Base-by-base conservation (phyloP, 2,113 vertebrate genomes). In the Plecotus auritus region DNA sequence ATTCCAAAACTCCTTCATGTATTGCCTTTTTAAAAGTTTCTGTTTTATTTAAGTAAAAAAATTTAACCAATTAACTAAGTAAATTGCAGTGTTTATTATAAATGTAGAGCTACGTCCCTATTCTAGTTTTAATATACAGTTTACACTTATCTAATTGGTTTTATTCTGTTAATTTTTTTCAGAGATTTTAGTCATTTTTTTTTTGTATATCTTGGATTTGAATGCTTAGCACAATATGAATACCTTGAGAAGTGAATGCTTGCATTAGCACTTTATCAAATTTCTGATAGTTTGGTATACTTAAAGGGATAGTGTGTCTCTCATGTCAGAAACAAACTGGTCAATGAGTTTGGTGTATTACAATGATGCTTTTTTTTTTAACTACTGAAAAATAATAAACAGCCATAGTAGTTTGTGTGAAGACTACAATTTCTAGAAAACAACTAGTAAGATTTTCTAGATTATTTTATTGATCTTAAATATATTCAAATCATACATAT, bases 11-110 rank as follows among this genome's bases (percentile, higher is more conserved):
- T 45, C 59, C n/a, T 93, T 78, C 26, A 37, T 40, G 37, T 32
- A 22, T 64, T 77, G 30, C 11, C 78, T 85, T 91, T 93, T 67
- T 32, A 9, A 47, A 76, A 45, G 3, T 26, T 84, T 28, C 80
- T 93, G 4, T 66, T 85, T 95, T 83, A 91, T 78, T 78, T 81
- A 91, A 93, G 42, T 78, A 45, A 74, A 91, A 96, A 80, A 47
- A 92, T 74, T 81, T 74, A 93, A 67, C 20, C 30, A 49, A 40
- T 67, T 86, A 59, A 51, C 66, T 59, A 64, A 37, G 37, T 66
- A 61, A 40, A 86, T 81, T 81, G 11, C 2, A 69, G 10, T 61
- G 1, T 70, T 51, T 87, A n/a, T 67, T 70, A 61, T 91, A 91
- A 85, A 80, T 45, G 7, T 72, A 82, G 23, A 64, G 11, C 20